A percentile compares a stretch with the other conserved stretches of the same genome.
Evolutionary conservation across 2,113 vertebrate genomes (phyloP).

Genomic region (Alces alces): DNA sequence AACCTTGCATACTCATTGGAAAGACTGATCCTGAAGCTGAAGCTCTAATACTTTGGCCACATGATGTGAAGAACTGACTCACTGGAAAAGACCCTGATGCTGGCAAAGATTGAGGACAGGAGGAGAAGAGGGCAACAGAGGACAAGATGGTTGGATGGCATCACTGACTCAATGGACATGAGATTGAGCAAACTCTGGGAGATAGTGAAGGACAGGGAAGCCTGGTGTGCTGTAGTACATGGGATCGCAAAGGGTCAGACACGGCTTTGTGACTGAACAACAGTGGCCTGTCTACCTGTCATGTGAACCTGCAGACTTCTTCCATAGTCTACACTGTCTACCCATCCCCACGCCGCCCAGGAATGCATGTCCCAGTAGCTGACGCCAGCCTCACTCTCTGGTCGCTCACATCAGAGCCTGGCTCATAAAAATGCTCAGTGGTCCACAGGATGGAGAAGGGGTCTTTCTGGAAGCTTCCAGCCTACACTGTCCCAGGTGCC

Average conservation of each 20-base stretch:
- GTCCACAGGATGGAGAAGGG: neutral
- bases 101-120: neutral
- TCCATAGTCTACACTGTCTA: neutral
- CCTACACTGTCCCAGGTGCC: neutral
- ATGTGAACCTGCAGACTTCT: neutral
- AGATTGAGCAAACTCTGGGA: neutral
- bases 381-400: neutral
- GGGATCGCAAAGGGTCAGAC: neutral
- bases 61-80: neutral
- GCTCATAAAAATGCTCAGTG: neutral
- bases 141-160: neutral
- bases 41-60: neutral
- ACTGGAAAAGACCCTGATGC: neutral
- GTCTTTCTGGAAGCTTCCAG: neutral
- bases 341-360: rapidly evolving
- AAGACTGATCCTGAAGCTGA: neutral
- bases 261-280: neutral
- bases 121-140: neutral
- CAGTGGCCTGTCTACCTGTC: neutral
- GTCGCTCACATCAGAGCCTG: neutral
- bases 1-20: neutral
- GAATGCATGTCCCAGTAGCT: neutral
- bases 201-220: neutral
- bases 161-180: neutral
- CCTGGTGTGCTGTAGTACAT: neutral